Percentiles rank a stretch among this genome's conserved stretches.
phyloP scores from a whole-genome alignment of 2,797 vertebrate species.

The Danio albolineatus region DNA sequence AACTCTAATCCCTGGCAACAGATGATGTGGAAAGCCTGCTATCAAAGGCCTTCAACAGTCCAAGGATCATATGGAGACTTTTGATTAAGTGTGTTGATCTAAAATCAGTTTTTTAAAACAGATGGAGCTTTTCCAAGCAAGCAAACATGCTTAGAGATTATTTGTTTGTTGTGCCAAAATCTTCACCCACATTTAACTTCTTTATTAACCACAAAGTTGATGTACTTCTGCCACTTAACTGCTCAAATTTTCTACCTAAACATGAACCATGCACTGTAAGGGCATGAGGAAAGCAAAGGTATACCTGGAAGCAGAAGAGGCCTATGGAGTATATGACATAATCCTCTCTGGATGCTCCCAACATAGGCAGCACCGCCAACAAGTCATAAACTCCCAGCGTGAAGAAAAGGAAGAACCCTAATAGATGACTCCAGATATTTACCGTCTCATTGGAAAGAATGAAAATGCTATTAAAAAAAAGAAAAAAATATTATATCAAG shows the following conservation, averaged over 20 bases:
- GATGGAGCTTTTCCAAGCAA: conserved; percentile 8
- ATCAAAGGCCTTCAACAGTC: conserved; percentile 1
- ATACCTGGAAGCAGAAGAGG: conserved; percentile 96
- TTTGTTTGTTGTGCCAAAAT: conserved; percentile 3
- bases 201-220: background rate
- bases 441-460: conserved; percentile 95
- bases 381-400: conserved; percentile 90
- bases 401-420: conserved; percentile 95
- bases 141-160: background rate
- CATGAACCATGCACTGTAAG: background rate
- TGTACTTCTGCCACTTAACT: background rate
- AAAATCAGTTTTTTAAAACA: conserved; percentile 1
- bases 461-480: conserved; percentile 83
- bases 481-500: background rate
- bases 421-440: conserved; percentile 96
- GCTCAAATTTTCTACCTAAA: background rate
- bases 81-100: background rate
- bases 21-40: conserved; percentile 21
- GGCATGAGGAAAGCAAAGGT: background rate
- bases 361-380: conserved; percentile 84
- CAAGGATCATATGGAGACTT: background rate
- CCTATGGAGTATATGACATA: conserved; percentile 95
- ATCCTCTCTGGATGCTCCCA: conserved; percentile 90
- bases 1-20: conserved; percentile 31
- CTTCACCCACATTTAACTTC: background rate